Evolutionary conservation across 2,888 invertebrate species (phyloP), one percentile per base, ranked within the genome.

Genomic region (Thereva unica): DNA sequence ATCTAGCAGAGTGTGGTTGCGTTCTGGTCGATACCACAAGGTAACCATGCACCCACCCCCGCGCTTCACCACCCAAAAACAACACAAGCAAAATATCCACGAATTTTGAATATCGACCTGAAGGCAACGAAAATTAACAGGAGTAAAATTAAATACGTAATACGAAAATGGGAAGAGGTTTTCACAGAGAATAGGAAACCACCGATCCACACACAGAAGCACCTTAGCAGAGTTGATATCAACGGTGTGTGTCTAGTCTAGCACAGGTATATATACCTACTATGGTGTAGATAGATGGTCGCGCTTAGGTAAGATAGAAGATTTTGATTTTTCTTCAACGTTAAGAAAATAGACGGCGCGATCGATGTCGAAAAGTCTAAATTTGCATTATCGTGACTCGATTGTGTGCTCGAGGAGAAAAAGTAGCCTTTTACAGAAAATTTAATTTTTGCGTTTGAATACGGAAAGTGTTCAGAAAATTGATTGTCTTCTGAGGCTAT

Each of bases 321-420:
- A 50, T 64, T 61, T 64, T 64, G 53, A 64, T 64, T 64, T 64
- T 64, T 53, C 53, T 52, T 44, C 9, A 42, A 7, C 53, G 52
- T 52, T 53, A 41, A 44, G 53, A 64, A 64, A 64, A 52, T 42
- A 52, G 64, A 53, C 52, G 53, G 53, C 44, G 53, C 44, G 23
- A 23, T 23, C 23, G 44, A 65, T 47, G 55, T 65, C 65, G 54
- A 49, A 55, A 65, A 65, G 65, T 49, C 55, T 23, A 65, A 65
- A 56, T 65, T 65, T 65, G 65, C 55, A 65, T 65, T 65, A 65
- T 65, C 65, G 65, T 65, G 65, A 65, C 65, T 65, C 42, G 49
- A 47, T 40, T 10, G 42, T 64, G 52, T 64, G 64, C 23, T 44
- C 35, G 64, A 53, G 53, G 10, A 52, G 53, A 53, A 44, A 53